These are phyloP conservation scores for Monoplex corrugatus DNA, from an alignment of 2,888 invertebrate genomes.

Conservation along the genomic window DNA sequence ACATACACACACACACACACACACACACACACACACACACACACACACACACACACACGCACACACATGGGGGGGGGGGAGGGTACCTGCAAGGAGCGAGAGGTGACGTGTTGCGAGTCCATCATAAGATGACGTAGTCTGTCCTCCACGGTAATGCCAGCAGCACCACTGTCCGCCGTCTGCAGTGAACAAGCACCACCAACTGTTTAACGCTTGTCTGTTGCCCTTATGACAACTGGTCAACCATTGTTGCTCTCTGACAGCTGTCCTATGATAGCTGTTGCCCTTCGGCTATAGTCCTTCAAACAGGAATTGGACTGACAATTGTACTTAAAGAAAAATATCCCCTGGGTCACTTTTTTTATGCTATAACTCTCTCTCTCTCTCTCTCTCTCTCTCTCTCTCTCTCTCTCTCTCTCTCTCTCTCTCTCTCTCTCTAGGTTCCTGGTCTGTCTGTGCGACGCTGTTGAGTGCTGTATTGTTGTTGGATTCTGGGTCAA, in stretches of 20 bases:
- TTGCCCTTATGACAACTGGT: not conserved
- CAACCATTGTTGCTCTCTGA: not conserved
- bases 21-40: constrained; percentile 38
- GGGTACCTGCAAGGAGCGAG: not conserved
- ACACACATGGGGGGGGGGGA: not conserved
- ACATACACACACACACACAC: constrained; percentile 13
- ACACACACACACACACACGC: constrained; percentile 9
- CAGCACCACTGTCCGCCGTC: not conserved
- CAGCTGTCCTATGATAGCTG: too few relatives aligned
- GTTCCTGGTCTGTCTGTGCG: not conserved
- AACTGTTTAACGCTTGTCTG: too few relatives aligned
- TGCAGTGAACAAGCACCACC: not conserved
- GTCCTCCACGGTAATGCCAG: constrained; percentile 25
- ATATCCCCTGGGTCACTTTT: too few relatives aligned
- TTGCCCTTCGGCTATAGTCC: too few relatives aligned
- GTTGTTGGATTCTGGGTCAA: too few relatives aligned
- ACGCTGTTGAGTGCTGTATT: too few relatives aligned
- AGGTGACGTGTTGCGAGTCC: not conserved
- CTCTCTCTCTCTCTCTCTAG: not conserved
- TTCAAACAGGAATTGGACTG: too few relatives aligned
- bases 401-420: not conserved
- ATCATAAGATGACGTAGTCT: constrained; percentile 28
- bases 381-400: constrained; percentile 1
- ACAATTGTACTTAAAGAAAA: too few relatives aligned
- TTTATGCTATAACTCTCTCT: not conserved